Conservation (phyloP, 2,888 invertebrate genomes). For the Luperina nickerlii region DNA sequence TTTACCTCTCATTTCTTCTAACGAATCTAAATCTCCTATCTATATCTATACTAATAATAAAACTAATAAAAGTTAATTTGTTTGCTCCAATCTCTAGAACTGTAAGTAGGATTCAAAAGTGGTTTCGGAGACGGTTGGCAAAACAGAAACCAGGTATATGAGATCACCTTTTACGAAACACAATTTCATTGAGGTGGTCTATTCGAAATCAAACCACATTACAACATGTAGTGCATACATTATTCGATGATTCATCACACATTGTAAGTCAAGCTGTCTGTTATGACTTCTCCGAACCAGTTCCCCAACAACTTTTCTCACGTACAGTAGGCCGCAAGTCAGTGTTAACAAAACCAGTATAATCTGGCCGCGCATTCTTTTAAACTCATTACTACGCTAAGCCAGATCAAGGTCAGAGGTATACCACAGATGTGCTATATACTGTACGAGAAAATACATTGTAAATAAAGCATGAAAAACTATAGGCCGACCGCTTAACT, state of each 20-base stretch:
- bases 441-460: not conserved
- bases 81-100: too few species aligned
- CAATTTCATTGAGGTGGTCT: constrained; percentile 47
- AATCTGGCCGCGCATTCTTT: not conserved
- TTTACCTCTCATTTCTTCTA: not conserved
- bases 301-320: constrained; percentile 27
- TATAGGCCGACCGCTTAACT: too few species aligned
- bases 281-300: constrained; percentile 40
- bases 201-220: constrained; percentile 55
- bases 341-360: not conserved
- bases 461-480: not conserved
- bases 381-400: not conserved
- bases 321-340: constrained; percentile 4
- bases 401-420: not conserved
- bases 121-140: not conserved
- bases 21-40: not conserved
- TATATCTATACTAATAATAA: too few species aligned
- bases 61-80: too few species aligned
- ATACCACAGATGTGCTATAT: not conserved
- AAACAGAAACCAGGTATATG: constrained; percentile 11
- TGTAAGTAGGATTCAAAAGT: too few species aligned
- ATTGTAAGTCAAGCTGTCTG: constrained; percentile 51
- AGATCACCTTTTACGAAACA: constrained; percentile 35
- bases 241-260: constrained; percentile 59
- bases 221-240: constrained; percentile 50